These are phyloP conservation scores for Danionella cerebrum DNA, from an alignment of 2,113 vertebrate species.

Conservation along the genomic window DNA sequence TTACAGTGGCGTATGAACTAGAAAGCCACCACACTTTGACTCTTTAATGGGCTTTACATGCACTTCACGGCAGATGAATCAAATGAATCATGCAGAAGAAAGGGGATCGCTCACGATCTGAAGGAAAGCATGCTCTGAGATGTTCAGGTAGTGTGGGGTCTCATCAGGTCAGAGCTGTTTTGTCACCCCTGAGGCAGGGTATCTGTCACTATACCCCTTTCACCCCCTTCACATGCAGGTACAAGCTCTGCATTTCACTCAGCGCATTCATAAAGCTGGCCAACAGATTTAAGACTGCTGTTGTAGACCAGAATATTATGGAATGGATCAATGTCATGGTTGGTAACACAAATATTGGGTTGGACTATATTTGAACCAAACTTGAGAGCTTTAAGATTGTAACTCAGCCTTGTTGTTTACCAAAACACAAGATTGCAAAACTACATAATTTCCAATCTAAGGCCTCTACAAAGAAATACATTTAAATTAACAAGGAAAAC, in stretches of 20 bases:
- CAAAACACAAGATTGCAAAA: too few relatives aligned
- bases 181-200: conserved; percentile 43
- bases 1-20: neutral
- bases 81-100: neutral
- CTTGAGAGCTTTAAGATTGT: too few relatives aligned
- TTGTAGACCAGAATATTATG: neutral
- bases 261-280: neutral
- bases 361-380: too few relatives aligned
- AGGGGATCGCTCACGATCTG: neutral
- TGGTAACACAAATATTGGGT: too few relatives aligned
- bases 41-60: neutral
- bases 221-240: conserved; percentile 42
- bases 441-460: too few relatives aligned
- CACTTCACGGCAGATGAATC: neutral
- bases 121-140: conserved; percentile 12
- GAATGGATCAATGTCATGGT: too few relatives aligned
- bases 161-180: conserved; percentile 50
- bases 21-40: neutral
- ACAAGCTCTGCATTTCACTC: conserved; percentile 31
- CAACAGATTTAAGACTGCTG: neutral
- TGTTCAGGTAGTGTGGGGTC: conserved; percentile 36
- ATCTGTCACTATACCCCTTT: conserved; percentile 56
- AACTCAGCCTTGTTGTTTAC: too few relatives aligned
- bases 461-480: too few relatives aligned
- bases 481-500: too few relatives aligned